Evolutionary conservation across 2,888 invertebrate genomes (phyloP).

Genomic region (Lymantria monacha): DNA sequence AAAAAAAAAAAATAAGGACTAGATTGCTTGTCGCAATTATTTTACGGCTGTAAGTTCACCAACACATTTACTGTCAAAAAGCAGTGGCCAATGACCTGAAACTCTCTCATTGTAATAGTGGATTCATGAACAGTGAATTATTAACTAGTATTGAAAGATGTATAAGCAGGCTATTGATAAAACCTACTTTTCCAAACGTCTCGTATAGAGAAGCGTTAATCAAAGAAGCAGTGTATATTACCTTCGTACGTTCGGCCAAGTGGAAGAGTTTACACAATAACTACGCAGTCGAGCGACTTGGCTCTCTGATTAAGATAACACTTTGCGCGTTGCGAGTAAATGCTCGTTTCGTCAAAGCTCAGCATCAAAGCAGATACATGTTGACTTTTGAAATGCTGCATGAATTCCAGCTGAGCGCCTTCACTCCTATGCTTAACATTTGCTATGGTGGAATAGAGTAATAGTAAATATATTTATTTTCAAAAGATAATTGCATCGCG

Average conservation of each 20-base stretch:
- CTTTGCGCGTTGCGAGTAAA: constrained; percentile 48
- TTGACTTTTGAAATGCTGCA: constrained; percentile 49
- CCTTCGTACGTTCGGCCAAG: constrained; percentile 50
- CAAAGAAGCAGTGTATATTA: constrained; percentile 64
- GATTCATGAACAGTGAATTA: neutral
- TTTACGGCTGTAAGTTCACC: too few species aligned
- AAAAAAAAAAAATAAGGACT: too few species aligned
- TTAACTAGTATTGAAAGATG: neutral
- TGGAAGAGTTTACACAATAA: constrained; percentile 60
- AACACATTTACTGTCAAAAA: too few species aligned
- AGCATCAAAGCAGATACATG: constrained; percentile 48
- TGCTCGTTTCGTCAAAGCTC: constrained; percentile 45
- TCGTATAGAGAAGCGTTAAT: constrained; percentile 35
- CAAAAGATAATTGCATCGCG: too few species aligned
- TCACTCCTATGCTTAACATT: neutral
- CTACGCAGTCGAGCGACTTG: constrained; percentile 47
- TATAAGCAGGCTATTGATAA: neutral
- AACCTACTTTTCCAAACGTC: neutral
- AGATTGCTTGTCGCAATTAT: too few species aligned
- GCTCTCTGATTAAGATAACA: constrained; percentile 70
- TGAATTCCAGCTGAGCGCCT: constrained; percentile 22
- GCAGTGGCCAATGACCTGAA: neutral
- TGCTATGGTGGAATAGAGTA: too few species aligned
- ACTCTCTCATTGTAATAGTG: neutral
- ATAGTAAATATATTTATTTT: too few species aligned